Base-by-base conservation (phyloP, 2,888 invertebrate species). In the Iphiclides podalirius region DNA sequence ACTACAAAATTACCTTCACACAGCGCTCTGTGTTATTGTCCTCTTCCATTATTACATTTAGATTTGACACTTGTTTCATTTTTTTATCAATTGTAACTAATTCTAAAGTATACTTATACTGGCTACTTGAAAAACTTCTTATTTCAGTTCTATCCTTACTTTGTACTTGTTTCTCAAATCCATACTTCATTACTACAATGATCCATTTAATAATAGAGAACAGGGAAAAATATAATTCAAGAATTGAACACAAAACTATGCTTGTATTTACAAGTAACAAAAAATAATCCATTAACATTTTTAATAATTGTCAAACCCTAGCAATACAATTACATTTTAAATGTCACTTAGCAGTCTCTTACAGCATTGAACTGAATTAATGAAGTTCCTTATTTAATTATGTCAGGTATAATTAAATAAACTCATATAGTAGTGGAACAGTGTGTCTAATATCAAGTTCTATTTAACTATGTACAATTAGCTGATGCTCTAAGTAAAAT, bases 151-250 rank as follows among this genome's bases (percentile, higher is more conserved):
- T 16, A 1, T 48, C 45, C 11, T 47, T 43, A 34, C 12, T 39
- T 35, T 50, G 38, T 4, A 28, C 26, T 35, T 50, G 49, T 15
- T 12, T 17, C 2, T 61, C 48, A 9, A 69, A 13, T 15, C 70
- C 60, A 56, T 70, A 75, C 53, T 72, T 76, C 7, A 68, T 66
- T 3, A 72, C 40, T 1, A 78, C 54, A 15, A 78, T 55, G 49
- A 80, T 66, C 72, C 76, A 78, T 57, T 75, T 78, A 17, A 79
- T 55, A 16, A 80, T 50, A 4, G 69, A 62, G 38, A 75, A 65
- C 1, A 75, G 75, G 26, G 71, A 70, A 47, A 75, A 53, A 48
- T 76, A 75, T 0, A 72, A 66, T 54, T 79, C 79, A 1, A 79
- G 55, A 36, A 76, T 67, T 8, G 72, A 65, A 33, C 75, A 61